These are phyloP conservation scores for Spongilla lacustris DNA, from an alignment of 37 sponge, comb jelly and placozoan species.

Conservation along the genomic window DNA sequence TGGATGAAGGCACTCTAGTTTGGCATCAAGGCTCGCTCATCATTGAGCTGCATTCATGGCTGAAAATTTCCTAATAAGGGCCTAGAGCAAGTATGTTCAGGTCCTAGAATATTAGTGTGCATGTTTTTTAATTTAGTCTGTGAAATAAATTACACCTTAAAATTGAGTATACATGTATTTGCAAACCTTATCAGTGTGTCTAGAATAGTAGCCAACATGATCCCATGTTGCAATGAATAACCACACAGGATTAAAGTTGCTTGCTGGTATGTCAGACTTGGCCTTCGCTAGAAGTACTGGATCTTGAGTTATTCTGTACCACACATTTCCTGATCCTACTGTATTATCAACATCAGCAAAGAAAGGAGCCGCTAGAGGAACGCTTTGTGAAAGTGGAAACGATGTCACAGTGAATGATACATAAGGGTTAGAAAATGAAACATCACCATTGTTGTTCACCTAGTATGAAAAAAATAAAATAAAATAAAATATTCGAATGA, in stretches of 20 bases:
- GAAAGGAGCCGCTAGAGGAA: not conserved
- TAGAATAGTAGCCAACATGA: constrained; percentile 4
- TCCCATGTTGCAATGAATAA: constrained; percentile 22
- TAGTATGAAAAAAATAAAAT: not conserved
- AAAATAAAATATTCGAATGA: not conserved
- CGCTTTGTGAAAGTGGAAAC: not conserved
- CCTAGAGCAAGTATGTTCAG: too few species aligned
- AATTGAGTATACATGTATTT: too few species aligned
- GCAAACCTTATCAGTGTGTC: not conserved
- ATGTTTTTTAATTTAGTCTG: too few species aligned
- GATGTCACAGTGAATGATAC: not conserved
- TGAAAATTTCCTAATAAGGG: too few species aligned
- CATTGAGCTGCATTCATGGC: too few species aligned
- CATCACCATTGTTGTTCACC: constrained; percentile 9
- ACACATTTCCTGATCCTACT: not conserved
- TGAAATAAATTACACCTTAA: too few species aligned
- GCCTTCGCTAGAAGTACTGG: not conserved
- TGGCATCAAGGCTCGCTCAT: too few species aligned
- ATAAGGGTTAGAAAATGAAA: not conserved
- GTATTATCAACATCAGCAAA: constrained; percentile 19
- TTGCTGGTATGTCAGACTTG: not conserved
- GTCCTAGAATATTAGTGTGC: too few species aligned
- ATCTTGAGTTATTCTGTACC: constrained; percentile 3
- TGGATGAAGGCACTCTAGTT: too few species aligned
- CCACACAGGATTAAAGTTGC: not conserved